phyloP scores from a whole-genome alignment of 2,888 invertebrate genomes.

The Melinaea menophilus region DNA sequence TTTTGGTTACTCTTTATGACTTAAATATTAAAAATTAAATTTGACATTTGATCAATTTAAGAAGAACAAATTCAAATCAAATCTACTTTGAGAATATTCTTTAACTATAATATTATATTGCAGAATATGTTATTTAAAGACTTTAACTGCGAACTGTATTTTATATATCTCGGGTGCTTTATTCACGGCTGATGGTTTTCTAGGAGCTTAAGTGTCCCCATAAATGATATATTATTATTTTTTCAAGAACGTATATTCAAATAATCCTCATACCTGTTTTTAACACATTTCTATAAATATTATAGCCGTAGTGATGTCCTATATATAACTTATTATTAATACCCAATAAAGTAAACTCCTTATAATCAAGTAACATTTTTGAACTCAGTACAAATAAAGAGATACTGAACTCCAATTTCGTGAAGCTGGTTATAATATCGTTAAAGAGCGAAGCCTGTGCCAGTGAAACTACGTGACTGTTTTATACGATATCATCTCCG shows the following conservation, averaged over 20 bases:
- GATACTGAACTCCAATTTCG: slow-evolving; percentile 16
- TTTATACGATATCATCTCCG: slow-evolving; percentile 55
- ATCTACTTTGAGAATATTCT: neutral
- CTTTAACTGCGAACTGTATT: slow-evolving; percentile 47
- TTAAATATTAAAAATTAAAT: too few species aligned
- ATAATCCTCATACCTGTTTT: slow-evolving; percentile 21
- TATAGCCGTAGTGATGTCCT: neutral
- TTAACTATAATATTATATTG: slow-evolving; percentile 15
- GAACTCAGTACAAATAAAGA: neutral
- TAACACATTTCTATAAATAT: slow-evolving; percentile 1
- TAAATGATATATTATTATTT: slow-evolving; percentile 55
- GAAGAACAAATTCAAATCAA: too few species aligned
- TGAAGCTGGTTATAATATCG: slow-evolving; percentile 33
- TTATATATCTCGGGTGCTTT: slow-evolving; percentile 39
- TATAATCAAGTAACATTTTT: neutral
- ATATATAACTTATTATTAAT: neutral
- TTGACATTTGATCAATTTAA: too few species aligned
- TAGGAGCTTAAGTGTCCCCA: slow-evolving; percentile 48
- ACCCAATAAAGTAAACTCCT: neutral
- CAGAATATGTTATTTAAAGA: slow-evolving; percentile 26
- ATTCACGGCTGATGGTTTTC: slow-evolving; percentile 48
- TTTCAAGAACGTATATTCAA: slow-evolving; percentile 43
- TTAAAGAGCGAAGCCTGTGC: slow-evolving; percentile 48
- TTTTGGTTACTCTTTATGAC: too few species aligned
- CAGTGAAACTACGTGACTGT: slow-evolving; percentile 70